Percentiles rank a stretch among this genome's conserved stretches.
Conservation (phyloP, 2,888 invertebrate species). For the Hypercompe scribonia region DNA sequence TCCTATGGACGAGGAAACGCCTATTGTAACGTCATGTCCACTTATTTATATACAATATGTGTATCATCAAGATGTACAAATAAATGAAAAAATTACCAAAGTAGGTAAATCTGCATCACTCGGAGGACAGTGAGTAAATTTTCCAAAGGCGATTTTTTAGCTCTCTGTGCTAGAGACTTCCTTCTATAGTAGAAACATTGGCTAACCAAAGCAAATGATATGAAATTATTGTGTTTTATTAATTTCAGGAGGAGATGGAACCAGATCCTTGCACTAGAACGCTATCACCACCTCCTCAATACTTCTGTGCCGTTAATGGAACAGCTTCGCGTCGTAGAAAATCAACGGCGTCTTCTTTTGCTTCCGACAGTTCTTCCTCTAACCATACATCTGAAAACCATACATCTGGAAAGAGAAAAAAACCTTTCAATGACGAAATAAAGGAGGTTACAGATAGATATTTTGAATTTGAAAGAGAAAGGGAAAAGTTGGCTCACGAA, state of each 20-base stretch:
- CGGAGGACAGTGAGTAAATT: too few relatives aligned
- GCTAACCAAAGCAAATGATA: neutral
- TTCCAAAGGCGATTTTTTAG: too few relatives aligned
- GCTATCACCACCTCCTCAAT: constrained; percentile 16
- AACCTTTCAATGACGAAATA: constrained; percentile 17
- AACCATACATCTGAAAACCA: constrained; percentile 7
- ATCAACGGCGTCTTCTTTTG: constrained; percentile 12
- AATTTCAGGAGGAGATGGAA: constrained; percentile 14
- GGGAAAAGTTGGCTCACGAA: constrained; percentile 44
- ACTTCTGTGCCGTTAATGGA: neutral
- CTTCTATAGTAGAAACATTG: neutral
- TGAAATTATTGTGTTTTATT: too few relatives aligned
- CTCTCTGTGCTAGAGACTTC: neutral
- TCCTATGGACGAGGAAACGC: too few relatives aligned
- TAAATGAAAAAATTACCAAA: too few relatives aligned
- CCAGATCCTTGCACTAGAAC: constrained; percentile 15
- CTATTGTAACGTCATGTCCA: too few relatives aligned
- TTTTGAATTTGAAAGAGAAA: constrained; percentile 44
- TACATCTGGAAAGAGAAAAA: constrained; percentile 27
- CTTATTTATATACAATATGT: too few relatives aligned
- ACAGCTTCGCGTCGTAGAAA: constrained; percentile 16
- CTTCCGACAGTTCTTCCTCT: constrained; percentile 19
- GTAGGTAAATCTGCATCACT: too few relatives aligned
- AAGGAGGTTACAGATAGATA: constrained; percentile 42
- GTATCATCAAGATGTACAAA: too few relatives aligned